A percentile compares a stretch with the other conserved stretches of the same genome.
phyloP scores from a whole-genome alignment of 2,797 vertebrate genomes.

The Rhinogobio ventralis region DNA sequence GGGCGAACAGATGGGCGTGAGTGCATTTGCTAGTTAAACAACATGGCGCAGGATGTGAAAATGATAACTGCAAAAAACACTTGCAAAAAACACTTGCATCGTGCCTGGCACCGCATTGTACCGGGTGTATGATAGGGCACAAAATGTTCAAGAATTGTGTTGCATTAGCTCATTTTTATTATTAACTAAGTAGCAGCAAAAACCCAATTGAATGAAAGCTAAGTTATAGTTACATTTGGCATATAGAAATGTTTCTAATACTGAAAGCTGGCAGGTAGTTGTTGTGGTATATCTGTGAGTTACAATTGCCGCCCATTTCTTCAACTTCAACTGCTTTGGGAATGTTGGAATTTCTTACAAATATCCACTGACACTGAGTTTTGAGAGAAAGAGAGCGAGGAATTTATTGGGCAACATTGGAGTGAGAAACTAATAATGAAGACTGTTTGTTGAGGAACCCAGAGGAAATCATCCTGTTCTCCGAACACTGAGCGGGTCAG shows the following conservation, averaged over 20 bases:
- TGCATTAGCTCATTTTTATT: not conserved
- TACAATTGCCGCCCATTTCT: not conserved
- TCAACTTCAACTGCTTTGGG: not conserved
- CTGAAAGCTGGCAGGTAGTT: not conserved
- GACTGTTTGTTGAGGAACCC: conserved; percentile 50
- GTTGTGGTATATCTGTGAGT: not conserved
- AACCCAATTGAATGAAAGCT: not conserved
- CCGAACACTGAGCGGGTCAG: conserved; percentile 8
- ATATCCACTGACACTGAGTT: conserved; percentile 24
- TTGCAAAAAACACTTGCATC: too few species aligned
- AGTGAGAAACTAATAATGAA: conserved; percentile 49
- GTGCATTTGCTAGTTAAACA: too few species aligned
- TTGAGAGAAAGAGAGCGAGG: not conserved
- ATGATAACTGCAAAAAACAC: too few species aligned
- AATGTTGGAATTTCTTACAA: conserved; percentile 31
- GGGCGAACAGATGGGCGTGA: too few species aligned
- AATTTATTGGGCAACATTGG: conserved; percentile 45
- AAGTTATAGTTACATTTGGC: not conserved
- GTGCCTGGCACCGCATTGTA: too few species aligned
- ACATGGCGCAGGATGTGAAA: too few species aligned
- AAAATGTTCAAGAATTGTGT: not conserved
- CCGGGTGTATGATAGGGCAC: too few species aligned
- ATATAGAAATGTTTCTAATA: not conserved
- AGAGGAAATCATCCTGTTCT: conserved; percentile 45
- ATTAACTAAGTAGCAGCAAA: not conserved